Percentiles rank a stretch among this genome's conserved stretches.
These are phyloP conservation scores for Agonum fuliginosum DNA, from an alignment of 2,888 invertebrate species.

Conservation along the genomic window DNA sequence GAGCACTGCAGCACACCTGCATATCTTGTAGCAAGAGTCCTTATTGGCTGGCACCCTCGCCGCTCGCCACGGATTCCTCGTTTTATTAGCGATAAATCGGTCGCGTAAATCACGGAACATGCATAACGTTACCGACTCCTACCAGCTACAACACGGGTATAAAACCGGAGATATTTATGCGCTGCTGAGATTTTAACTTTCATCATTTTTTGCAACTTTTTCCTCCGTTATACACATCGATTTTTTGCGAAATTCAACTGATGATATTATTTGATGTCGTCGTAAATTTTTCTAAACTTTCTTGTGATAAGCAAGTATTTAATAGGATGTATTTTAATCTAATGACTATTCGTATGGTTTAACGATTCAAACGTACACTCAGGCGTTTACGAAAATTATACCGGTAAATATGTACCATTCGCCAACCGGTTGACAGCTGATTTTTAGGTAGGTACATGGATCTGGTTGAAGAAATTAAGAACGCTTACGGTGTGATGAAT, in stretches of 20 bases:
- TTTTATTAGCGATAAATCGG: constrained; percentile 51
- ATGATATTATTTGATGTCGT: constrained; percentile 11
- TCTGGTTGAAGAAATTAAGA: too few relatives aligned
- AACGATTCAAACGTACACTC: background rate
- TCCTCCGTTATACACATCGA: background rate
- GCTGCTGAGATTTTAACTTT: constrained; percentile 40
- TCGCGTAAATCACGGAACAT: constrained; percentile 49
- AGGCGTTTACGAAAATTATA: too few relatives aligned
- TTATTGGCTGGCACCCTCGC: constrained; percentile 29
- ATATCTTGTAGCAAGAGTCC: constrained; percentile 4
- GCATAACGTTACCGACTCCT: constrained; percentile 25
- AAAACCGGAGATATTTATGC: constrained; percentile 40
- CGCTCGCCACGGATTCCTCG: constrained; percentile 20
- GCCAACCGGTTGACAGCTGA: too few relatives aligned
- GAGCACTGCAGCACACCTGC: constrained; percentile 28
- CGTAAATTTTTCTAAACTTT: constrained; percentile 17
- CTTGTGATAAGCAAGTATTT: too few relatives aligned
- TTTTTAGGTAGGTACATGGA: too few relatives aligned
- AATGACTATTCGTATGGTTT: too few relatives aligned
- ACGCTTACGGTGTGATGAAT: too few relatives aligned
- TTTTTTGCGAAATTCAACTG: constrained; percentile 10
- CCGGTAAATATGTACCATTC: too few relatives aligned
- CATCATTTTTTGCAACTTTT: constrained; percentile 36
- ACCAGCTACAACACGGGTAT: constrained; percentile 6
- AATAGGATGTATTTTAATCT: too few relatives aligned